These are phyloP conservation scores for Zingel zingel DNA, from an alignment of 2,113 vertebrate genomes.

Conservation along the genomic window DNA sequence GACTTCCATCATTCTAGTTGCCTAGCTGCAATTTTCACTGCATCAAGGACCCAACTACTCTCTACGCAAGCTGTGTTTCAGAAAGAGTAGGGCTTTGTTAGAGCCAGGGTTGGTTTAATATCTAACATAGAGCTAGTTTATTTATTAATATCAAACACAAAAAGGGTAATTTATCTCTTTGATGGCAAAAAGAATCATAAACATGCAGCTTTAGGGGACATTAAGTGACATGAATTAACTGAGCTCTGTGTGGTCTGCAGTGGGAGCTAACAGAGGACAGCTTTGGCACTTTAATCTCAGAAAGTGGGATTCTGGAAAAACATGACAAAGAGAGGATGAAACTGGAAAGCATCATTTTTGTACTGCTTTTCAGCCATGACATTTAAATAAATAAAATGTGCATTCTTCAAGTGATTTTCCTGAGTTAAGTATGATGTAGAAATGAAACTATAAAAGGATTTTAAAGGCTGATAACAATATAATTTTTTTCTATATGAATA, in stretches of 20 bases:
- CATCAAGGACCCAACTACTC: slow-evolving; percentile 43
- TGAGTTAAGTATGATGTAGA: too few relatives aligned
- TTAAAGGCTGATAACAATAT: not conserved
- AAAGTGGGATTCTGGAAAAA: slow-evolving; percentile 23
- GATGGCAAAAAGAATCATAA: not conserved
- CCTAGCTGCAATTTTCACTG: slow-evolving; percentile 76
- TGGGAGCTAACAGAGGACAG: not conserved
- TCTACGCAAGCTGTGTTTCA: slow-evolving; percentile 17
- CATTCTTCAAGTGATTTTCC: not conserved
- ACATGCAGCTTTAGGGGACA: not conserved
- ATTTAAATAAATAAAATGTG: not conserved
- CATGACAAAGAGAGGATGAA: not conserved
- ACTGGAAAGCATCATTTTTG: slow-evolving; percentile 1
- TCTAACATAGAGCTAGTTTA: not conserved
- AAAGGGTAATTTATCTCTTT: not conserved
- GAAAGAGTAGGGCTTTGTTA: slow-evolving; percentile 13
- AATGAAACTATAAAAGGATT: too few relatives aligned
- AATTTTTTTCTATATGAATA: not conserved
- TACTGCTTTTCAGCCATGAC: not conserved
- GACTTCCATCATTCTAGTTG: slow-evolving; percentile 66
- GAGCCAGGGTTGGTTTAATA: slow-evolving; percentile 14
- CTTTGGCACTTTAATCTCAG: slow-evolving; percentile 6
- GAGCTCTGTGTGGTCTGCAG: not conserved
- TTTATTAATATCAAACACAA: slow-evolving; percentile 26
- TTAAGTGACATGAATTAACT: slow-evolving; percentile 1